Evolutionary conservation across 2,888 invertebrate genomes (phyloP).

Genomic region (Leptopilina drosophilae): DNA sequence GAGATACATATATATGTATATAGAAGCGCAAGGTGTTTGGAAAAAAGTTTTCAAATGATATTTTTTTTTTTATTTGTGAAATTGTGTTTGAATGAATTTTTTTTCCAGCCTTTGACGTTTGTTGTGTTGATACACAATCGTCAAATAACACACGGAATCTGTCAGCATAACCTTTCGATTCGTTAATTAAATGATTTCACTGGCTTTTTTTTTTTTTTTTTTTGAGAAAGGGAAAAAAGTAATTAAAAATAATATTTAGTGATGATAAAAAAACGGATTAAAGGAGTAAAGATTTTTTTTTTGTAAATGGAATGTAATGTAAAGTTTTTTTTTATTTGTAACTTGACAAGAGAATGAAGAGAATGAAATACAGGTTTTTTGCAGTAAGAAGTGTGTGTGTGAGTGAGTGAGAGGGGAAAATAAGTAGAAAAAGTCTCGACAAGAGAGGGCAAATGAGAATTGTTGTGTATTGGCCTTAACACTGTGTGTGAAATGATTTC

Average conservation of each 20-base stretch:
- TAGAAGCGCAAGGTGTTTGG: neutral
- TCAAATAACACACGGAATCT: neutral
- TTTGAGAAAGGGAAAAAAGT: no score
- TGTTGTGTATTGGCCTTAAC: slow-evolving; percentile 2
- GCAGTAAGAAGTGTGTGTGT: neutral
- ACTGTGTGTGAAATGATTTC: slow-evolving; percentile 18
- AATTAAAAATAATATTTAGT: no score
- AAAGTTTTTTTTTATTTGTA: neutral
- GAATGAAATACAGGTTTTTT: slow-evolving; percentile 29
- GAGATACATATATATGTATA: neutral
- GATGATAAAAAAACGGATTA: no score
- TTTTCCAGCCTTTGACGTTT: neutral
- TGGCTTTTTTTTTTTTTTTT: neutral
- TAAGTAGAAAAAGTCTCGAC: slow-evolving; percentile 16
- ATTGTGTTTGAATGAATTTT: neutral
- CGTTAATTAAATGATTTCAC: neutral
- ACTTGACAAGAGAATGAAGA: slow-evolving; percentile 7
- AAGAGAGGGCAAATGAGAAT: slow-evolving; percentile 30
- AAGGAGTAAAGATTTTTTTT: neutral
- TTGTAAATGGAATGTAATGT: neutral
- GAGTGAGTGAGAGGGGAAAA: slow-evolving; percentile 25
- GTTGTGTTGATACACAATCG: neutral
- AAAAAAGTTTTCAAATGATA: neutral
- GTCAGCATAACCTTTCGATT: neutral
- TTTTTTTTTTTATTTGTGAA: neutral